Percentiles rank a stretch among this genome's conserved stretches.
Conservation (phyloP, 1,140 invertebrate genomes). For the Antheraea pernyi region DNA sequence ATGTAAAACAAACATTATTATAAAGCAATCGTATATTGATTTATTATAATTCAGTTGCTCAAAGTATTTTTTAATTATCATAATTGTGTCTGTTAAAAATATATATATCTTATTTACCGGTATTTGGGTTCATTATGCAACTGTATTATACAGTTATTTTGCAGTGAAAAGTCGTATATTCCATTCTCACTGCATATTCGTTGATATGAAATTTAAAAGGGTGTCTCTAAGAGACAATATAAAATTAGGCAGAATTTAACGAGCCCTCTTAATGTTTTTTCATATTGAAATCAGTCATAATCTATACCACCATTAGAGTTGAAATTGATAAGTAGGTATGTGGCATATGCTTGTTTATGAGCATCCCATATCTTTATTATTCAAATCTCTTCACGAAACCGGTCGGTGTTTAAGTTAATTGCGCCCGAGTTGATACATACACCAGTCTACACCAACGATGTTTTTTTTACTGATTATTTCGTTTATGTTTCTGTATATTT, state of each 20-base stretch:
- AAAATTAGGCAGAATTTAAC: conserved; percentile 22
- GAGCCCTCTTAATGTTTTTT: conserved; percentile 13
- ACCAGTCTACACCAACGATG: conserved; percentile 12
- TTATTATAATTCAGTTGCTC: neutral
- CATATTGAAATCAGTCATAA: conserved; percentile 11
- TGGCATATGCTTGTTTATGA: conserved; percentile 71
- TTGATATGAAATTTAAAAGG: neutral
- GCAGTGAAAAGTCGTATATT: too few species aligned
- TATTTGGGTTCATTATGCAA: too few species aligned
- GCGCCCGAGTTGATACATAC: conserved; percentile 26
- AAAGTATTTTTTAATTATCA: neutral
- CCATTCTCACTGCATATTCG: too few species aligned
- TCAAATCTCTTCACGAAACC: conserved; percentile 53
- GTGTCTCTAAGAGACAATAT: conserved; percentile 15
- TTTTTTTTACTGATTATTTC: conserved; percentile 21
- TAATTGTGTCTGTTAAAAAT: neutral
- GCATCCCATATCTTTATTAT: conserved; percentile 68
- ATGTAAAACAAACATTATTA: too few species aligned
- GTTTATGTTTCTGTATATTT: conserved; percentile 15
- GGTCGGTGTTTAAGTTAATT: conserved; percentile 52
- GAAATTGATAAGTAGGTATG: conserved; percentile 72
- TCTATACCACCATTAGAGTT: conserved; percentile 58
- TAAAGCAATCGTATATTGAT: neutral
- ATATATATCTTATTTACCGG: too few species aligned
- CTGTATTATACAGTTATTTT: too few species aligned